A percentile compares a stretch with the other conserved stretches of the same genome.
phyloP scores from a whole-genome alignment of 2,113 vertebrate genomes.

The Urocolius indicus region DNA sequence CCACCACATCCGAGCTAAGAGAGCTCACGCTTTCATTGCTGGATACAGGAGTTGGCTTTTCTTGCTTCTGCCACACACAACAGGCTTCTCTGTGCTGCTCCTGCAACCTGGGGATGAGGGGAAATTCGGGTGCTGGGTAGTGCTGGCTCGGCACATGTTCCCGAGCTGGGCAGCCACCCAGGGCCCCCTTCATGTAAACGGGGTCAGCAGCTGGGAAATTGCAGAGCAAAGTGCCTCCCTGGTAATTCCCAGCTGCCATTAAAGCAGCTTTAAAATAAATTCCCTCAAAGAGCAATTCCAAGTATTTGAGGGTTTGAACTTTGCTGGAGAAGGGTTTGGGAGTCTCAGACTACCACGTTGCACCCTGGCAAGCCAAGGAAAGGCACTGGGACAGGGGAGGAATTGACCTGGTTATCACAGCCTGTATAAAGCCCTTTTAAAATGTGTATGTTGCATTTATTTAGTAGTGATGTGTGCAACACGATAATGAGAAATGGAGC shows the following conservation, averaged over 20 bases:
- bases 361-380: background rate
- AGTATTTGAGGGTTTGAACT: constrained; percentile 72
- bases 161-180: background rate
- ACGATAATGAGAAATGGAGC: rapidly evolving
- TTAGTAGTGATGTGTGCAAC: background rate
- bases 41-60: background rate
- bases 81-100: background rate
- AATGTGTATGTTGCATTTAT: background rate
- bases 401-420: background rate
- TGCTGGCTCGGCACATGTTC: background rate
- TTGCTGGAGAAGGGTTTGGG: constrained; percentile 48
- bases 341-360: background rate
- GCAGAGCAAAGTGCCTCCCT: constrained; percentile 64
- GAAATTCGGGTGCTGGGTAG: background rate
- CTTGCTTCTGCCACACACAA: rapidly evolving
- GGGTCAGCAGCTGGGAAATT: constrained; percentile 70
- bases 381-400: background rate
- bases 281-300: constrained; percentile 71
- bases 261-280: constrained; percentile 71
- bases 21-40: background rate
- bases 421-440: background rate
- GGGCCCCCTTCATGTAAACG: background rate
- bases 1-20: background rate
- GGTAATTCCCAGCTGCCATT: constrained; percentile 71
- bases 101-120: background rate